phyloP scores from a whole-genome alignment of 1,140 invertebrate species.

The Drosophila bocqueti region DNA sequence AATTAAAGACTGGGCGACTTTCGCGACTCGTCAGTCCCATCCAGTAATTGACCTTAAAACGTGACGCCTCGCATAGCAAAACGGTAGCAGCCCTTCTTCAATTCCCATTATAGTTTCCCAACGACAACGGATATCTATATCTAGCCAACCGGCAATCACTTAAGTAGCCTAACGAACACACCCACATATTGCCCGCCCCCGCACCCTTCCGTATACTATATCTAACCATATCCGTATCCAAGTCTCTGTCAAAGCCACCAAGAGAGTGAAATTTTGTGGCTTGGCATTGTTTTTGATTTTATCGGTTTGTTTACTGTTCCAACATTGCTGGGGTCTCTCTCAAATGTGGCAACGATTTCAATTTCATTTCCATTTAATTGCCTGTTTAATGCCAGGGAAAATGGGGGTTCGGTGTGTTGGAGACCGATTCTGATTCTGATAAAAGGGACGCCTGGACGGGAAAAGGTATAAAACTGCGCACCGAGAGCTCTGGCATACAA shows the following conservation, averaged over 20 bases:
- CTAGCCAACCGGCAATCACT: conserved; percentile 66
- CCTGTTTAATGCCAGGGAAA: conserved; percentile 26
- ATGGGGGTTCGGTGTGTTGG: conserved; percentile 11
- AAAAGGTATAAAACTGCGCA: conserved; percentile 24
- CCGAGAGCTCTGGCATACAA: background rate
- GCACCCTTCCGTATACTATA: background rate
- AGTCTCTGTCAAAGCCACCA: conserved; percentile 22
- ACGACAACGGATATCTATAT: conserved; percentile 53
- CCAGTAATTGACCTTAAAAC: conserved; percentile 72
- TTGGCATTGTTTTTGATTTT: conserved; percentile 53
- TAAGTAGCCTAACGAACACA: conserved; percentile 64
- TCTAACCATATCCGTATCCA: conserved; percentile 5
- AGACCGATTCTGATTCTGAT: background rate
- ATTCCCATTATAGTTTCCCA: conserved; percentile 49
- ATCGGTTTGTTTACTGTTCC: conserved; percentile 41
- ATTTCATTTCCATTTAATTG: conserved; percentile 62
- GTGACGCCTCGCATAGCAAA: conserved; percentile 43
- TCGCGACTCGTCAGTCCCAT: conserved; percentile 28
- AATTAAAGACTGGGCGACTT: conserved; percentile 47
- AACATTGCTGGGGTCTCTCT: conserved; percentile 14
- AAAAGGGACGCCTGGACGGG: background rate
- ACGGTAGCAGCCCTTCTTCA: conserved; percentile 44
- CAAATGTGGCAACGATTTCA: conserved; percentile 47
- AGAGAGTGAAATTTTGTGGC: conserved; percentile 50
- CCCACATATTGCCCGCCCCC: conserved; percentile 47